Evolutionary conservation across 2,888 invertebrate species (phyloP).

Genomic region (Pyrrhia umbra): DNA sequence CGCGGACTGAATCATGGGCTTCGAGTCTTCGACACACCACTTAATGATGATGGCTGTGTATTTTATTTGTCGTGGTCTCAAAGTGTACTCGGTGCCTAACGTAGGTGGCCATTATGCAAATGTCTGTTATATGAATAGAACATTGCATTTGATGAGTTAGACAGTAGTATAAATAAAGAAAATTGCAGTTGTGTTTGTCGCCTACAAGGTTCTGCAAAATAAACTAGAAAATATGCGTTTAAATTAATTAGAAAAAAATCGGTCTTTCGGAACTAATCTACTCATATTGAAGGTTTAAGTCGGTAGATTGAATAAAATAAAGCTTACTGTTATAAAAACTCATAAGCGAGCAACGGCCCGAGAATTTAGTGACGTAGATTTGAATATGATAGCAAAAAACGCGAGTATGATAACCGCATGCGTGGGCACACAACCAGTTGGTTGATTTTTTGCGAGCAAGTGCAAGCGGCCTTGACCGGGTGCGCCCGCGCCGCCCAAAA

Average conservation of each 20-base stretch:
- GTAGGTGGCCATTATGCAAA: conserved; percentile 52
- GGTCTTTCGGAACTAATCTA: neutral
- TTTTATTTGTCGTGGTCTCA: conserved; percentile 41
- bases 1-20: conserved; percentile 30
- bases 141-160: conserved; percentile 23
- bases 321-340: conserved; percentile 50
- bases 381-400: conserved; percentile 63
- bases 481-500: conserved; percentile 76
- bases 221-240: conserved; percentile 9
- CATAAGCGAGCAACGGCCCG: conserved; percentile 68
- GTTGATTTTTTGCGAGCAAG: conserved; percentile 83
- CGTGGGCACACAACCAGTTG: conserved; percentile 83
- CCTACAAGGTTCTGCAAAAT: neutral
- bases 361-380: conserved; percentile 59
- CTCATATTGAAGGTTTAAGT: conserved; percentile 20
- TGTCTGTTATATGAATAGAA: conserved; percentile 21
- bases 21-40: conserved; percentile 34
- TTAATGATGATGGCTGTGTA: conserved; percentile 58
- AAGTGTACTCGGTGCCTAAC: conserved; percentile 42
- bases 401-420: conserved; percentile 75
- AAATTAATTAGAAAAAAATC: neutral
- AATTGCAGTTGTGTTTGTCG: conserved; percentile 8
- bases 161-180: conserved; percentile 36
- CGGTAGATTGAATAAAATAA: conserved; percentile 32
- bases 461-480: conserved; percentile 88